Percentiles rank a stretch among this genome's conserved stretches.
These are phyloP conservation scores for Exocentrus adspersus DNA, from an alignment of 2,888 invertebrate genomes.

Conservation along the genomic window DNA sequence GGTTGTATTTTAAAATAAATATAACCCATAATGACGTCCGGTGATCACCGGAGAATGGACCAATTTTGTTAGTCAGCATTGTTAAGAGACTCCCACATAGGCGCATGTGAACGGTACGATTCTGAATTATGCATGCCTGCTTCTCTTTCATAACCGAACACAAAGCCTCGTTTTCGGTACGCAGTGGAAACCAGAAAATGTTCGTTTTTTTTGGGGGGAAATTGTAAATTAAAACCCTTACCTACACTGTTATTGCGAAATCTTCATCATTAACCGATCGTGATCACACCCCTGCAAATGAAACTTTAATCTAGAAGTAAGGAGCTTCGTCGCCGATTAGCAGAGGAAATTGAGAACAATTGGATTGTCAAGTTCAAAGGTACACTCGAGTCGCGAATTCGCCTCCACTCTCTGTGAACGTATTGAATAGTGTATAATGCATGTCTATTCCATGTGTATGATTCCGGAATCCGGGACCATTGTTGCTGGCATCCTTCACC, in stretches of 20 bases:
- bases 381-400: conserved; percentile 54
- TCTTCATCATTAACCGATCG: too few species aligned
- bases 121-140: conserved; percentile 40
- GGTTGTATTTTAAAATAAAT: conserved; percentile 45
- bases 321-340: conserved; percentile 47
- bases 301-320: conserved; percentile 38
- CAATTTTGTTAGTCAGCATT: conserved; percentile 45
- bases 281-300: background rate
- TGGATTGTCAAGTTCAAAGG: conserved; percentile 62
- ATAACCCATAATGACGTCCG: conserved; percentile 44
- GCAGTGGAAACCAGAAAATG: too few species aligned
- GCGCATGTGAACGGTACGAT: conserved; percentile 38
- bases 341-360: conserved; percentile 58
- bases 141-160: conserved; percentile 20
- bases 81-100: conserved; percentile 45
- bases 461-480: conserved; percentile 61
- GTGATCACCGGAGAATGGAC: conserved; percentile 44
- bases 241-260: too few species aligned
- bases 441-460: conserved; percentile 61
- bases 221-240: too few species aligned
- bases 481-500: conserved; percentile 55
- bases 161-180: background rate
- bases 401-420: conserved; percentile 54
- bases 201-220: too few species aligned
- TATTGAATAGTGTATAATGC: conserved; percentile 60